Base-by-base conservation (phyloP, 2,888 invertebrate species). In the Drosophila paramelanica region DNA sequence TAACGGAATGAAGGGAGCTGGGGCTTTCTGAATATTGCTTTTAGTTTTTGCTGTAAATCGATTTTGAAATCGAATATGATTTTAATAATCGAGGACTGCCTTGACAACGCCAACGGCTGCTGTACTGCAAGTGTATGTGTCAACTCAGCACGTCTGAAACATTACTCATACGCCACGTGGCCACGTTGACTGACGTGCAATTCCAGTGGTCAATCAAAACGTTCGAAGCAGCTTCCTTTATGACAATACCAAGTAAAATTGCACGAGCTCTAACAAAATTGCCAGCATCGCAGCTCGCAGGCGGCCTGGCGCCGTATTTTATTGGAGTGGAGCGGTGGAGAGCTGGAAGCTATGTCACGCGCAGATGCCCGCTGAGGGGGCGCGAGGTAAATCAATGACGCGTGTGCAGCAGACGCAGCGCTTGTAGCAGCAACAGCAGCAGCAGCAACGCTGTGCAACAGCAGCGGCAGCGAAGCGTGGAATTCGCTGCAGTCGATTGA, bases 181-280 rank as follows among this genome's bases (percentile, higher is more conserved):
- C 23, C 46, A 65, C 43, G 73, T 51, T 79, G 85, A 68, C 53
- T 82, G 88, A 79, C 80, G 73, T 85, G 80, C 86, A 81, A 75
- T 86, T 85, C 88, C 85, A 88, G 86, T 88, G 85, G 85, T 86
- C 85, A 85, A 85, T 85, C 85, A 85, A 81, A 75, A 59, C 77
- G 72, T 55, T 67, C 77, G 72, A 64, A 55, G 73, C 67, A 71
- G 74, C 73, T 71, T 52, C 66, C 65, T 58, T 56, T 68, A 69
- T 73, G 75, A 85, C 85, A 84, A 84, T 88, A 52, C 64, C 72
- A 65, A 88, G 70, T 65, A 67, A 81, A 80, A 85, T 88, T 81
- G 85, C 73, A 75, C 67, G 53, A 79, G 69, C 81, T 74, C 60
- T 66, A 59, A 73, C 75, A 56, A 88, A 82, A 85, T 85, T 88